These are phyloP conservation scores for Mellivora capensis DNA, from an alignment of 2,113 vertebrate genomes.

Conservation along the genomic window DNA sequence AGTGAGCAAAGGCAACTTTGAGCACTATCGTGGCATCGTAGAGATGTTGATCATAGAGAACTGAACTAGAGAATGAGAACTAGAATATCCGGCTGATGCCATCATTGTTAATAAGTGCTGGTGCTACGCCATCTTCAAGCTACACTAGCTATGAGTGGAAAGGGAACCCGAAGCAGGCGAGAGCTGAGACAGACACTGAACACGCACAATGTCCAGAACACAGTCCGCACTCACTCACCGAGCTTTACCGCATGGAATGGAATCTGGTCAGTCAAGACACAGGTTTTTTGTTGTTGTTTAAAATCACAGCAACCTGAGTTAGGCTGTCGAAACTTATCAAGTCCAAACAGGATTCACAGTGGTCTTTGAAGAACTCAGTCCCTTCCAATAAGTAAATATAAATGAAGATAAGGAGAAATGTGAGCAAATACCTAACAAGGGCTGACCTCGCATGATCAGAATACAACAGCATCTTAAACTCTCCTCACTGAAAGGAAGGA, in stretches of 20 bases:
- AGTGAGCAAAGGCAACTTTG: not conserved
- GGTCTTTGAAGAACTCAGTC: not conserved
- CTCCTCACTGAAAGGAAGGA: not conserved
- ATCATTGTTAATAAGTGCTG: not conserved
- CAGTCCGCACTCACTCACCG: not conserved
- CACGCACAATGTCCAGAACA: not conserved
- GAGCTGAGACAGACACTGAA: not conserved
- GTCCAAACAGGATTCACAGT: not conserved
- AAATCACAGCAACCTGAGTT: not conserved
- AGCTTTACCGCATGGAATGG: not conserved
- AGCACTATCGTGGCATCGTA: not conserved
- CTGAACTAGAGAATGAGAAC: too few relatives aligned
- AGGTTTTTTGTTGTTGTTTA: not conserved
- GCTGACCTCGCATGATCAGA: not conserved
- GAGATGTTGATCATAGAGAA: not conserved
- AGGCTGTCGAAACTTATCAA: not conserved
- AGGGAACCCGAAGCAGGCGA: not conserved
- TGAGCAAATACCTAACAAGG: not conserved
- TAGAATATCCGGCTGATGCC: not conserved
- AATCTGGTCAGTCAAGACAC: not conserved
- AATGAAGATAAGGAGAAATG: not conserved
- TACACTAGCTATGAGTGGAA: not conserved
- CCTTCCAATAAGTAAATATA: not conserved
- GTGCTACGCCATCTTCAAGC: not conserved
- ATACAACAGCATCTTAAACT: not conserved